phyloP scores from a whole-genome alignment of 1,140 invertebrate species.

The Solen grandis region DNA sequence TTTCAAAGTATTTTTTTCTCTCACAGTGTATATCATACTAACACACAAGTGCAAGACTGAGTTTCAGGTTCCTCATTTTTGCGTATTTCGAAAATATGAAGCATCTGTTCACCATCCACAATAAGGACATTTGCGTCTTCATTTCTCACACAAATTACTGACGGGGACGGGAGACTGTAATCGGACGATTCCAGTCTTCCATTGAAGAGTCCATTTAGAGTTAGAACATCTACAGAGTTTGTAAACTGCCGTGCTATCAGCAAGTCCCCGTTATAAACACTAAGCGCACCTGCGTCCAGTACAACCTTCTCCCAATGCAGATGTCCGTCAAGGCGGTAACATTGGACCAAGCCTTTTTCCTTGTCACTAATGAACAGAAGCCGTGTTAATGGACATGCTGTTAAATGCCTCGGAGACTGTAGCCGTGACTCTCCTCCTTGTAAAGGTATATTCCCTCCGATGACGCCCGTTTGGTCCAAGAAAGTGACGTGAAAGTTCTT shows the following conservation, averaged over 20 bases:
- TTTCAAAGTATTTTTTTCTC: no score
- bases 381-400: constrained; percentile 35
- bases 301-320: constrained; percentile 37
- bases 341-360: constrained; percentile 28
- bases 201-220: constrained; percentile 7
- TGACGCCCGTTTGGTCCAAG: constrained; percentile 19
- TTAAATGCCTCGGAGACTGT: constrained; percentile 19
- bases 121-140: constrained; percentile 9
- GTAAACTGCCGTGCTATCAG: constrained; percentile 27
- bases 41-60: no score
- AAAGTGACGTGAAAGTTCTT: constrained; percentile 20
- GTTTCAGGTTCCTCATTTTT: no score
- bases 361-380: constrained; percentile 31
- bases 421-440: constrained; percentile 15
- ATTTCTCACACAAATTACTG: neutral
- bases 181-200: constrained; percentile 25
- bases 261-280: constrained; percentile 28
- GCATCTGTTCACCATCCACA: constrained; percentile 36
- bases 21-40: no score
- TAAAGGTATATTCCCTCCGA: constrained; percentile 10
- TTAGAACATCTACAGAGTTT: constrained; percentile 20
- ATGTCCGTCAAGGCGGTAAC: constrained; percentile 33
- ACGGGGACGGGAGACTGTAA: constrained; percentile 11
- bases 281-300: constrained; percentile 11
- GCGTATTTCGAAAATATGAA: constrained; percentile 5